Percentiles rank a stretch among this genome's conserved stretches.
phyloP scores from a whole-genome alignment of 1,140 invertebrate species.

The Catajapyx aquilonaris region DNA sequence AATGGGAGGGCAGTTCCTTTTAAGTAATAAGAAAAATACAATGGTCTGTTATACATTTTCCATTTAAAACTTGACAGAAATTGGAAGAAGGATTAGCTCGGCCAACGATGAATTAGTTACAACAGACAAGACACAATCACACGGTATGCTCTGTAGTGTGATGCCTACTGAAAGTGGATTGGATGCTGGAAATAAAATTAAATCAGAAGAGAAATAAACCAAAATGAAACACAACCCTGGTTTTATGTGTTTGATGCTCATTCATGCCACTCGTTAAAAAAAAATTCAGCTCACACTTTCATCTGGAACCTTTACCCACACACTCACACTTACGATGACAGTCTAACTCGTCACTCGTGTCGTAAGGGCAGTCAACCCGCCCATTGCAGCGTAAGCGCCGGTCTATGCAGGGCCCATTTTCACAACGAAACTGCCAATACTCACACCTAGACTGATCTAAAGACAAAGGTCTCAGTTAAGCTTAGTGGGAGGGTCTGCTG shows the following conservation, averaged over 20 bases:
- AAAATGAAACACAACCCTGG: not conserved
- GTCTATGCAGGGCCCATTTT: conserved; percentile 41
- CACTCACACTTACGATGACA: conserved; percentile 22
- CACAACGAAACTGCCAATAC: conserved; percentile 29
- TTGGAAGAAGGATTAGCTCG: no score
- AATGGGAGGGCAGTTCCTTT: no score
- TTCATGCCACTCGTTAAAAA: not conserved
- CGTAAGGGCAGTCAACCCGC: conserved; percentile 36
- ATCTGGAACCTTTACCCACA: not conserved
- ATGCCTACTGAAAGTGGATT: not conserved
- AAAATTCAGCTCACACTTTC: not conserved
- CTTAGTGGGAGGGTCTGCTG: not conserved
- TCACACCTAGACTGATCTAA: not conserved
- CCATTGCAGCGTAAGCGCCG: conserved; percentile 32
- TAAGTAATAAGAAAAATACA: no score
- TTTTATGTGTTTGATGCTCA: not conserved
- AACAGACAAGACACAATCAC: no score
- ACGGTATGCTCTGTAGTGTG: no score
- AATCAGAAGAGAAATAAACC: not conserved
- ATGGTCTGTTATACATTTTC: no score
- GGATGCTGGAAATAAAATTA: not conserved
- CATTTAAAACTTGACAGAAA: no score
- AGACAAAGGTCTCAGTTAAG: not conserved
- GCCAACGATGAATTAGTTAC: no score
- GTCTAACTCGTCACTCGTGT: conserved; percentile 41